These are phyloP conservation scores for Scaptomyza polygonia DNA, from an alignment of 2,888 invertebrate species.

Conservation along the genomic window DNA sequence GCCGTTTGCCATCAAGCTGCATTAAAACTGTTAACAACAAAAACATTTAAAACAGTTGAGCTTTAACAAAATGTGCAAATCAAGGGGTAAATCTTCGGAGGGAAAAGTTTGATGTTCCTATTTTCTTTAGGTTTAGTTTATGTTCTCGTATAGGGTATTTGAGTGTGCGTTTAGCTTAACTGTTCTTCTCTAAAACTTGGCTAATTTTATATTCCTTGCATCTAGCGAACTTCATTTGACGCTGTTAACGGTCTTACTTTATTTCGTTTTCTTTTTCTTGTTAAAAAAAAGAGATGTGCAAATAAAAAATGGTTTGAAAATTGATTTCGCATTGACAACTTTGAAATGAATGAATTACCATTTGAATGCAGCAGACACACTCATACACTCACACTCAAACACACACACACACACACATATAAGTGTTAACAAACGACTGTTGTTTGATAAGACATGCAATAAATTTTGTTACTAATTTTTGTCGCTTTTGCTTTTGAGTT, in stretches of 20 bases:
- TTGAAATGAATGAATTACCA: slow-evolving; percentile 33
- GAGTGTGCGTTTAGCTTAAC: background rate
- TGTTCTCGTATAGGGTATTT: background rate
- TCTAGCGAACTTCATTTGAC: slow-evolving; percentile 17
- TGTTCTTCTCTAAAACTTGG: background rate
- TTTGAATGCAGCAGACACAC: slow-evolving; percentile 43
- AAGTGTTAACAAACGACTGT: slow-evolving; percentile 10
- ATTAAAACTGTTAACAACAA: no score
- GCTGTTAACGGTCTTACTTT: slow-evolving; percentile 13
- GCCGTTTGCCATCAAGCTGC: slow-evolving; percentile 3
- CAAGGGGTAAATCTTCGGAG: no score
- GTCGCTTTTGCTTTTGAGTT: slow-evolving; percentile 59
- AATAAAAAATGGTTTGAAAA: slow-evolving; percentile 35
- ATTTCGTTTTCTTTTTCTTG: no score
- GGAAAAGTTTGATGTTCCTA: no score
- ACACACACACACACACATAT: slow-evolving; percentile 9
- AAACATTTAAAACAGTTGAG: no score
- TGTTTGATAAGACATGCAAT: slow-evolving; percentile 68
- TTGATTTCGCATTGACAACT: slow-evolving; percentile 48
- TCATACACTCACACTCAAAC: slow-evolving; percentile 17
- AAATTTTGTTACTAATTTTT: slow-evolving; percentile 76
- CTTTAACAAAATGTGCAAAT: no score
- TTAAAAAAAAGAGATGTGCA: slow-evolving; percentile 28
- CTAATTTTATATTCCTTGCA: slow-evolving; percentile 22
- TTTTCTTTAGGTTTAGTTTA: no score